Evolutionary conservation across 1,140 invertebrate genomes (phyloP), one percentile per base, ranked within the genome.

Genomic region (Zeugodacus cucurbitae): DNA sequence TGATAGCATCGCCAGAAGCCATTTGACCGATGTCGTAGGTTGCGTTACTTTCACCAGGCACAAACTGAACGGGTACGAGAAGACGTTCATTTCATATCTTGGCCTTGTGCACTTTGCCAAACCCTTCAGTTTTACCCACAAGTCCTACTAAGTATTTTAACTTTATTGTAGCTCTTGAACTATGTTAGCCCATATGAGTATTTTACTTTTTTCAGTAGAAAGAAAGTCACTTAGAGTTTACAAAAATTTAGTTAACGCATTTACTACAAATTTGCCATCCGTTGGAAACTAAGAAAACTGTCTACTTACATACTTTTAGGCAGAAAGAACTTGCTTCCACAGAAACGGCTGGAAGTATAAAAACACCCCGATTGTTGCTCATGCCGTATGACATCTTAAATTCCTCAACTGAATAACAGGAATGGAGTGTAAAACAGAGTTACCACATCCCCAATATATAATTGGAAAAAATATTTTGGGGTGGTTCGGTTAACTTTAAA

Each of bases 1-100:
- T 95, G 90, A 95, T 94, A 91, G 94, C 95, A 92, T 96, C 95
- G 90, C 95, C 95, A 92, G 96, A 96, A 95, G 95, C 96, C 96
- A 96, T 96, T 86, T 88, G 44, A 82, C 14, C 91, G 89, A 88
- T 87, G 89, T 54, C 37, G 85, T 59, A 34, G 29, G 29, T 59
- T 62, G 57, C n/a, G 34, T 41, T 41, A 87, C 17, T 58, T 57
- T 87, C 85, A 59, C 54, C 54, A 87, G 85, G 57, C 58, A 41
- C 34, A 87, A 87, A 82, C 74, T 82, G 74, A 82, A 82, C 22
- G 44, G 74, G 74, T 82, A 82, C 74, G 41, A 48, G 41, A n/a
- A 82, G 74, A 82, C 74, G 74, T 82, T 82, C 74, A 82, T 82
- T 82, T 82, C 74, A 82, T 48, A 41, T 74, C 41, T 29, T 54